Evolutionary conservation across 92 coral and sea anemone genomes (phyloP).

Genomic region (Micromussa lordhowensis): DNA sequence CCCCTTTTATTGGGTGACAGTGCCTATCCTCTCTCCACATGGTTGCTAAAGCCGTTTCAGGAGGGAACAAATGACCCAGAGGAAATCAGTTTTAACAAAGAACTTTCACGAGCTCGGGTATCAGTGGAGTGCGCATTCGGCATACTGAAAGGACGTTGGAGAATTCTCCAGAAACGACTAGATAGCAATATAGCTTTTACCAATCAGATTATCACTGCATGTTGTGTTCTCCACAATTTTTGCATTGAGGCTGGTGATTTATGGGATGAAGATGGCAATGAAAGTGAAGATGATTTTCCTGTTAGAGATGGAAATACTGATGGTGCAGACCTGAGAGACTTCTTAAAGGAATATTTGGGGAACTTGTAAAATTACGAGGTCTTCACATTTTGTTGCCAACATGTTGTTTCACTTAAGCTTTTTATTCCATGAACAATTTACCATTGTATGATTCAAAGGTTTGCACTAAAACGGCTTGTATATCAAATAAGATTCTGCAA

Average conservation of each 20-base stretch:
- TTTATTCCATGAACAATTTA: neutral
- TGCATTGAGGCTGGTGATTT: too few species aligned
- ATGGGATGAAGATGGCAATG: constrained; percentile 45
- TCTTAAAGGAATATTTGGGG: constrained; percentile 43
- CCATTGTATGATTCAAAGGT: neutral
- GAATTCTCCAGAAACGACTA: too few species aligned
- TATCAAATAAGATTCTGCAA: too few species aligned
- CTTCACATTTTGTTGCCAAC: neutral
- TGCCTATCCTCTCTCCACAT: constrained; percentile 62
- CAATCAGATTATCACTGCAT: constrained; percentile 41
- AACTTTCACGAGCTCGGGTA: constrained; percentile 63
- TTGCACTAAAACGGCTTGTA: too few species aligned
- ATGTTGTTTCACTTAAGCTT: neutral
- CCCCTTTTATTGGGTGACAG: constrained; percentile 61
- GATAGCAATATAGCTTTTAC: constrained; percentile 60
- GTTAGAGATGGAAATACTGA: constrained; percentile 28
- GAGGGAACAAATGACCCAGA: constrained; percentile 49
- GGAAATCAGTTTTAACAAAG: constrained; percentile 57
- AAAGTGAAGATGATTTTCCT: constrained; percentile 23
- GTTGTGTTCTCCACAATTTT: too few species aligned
- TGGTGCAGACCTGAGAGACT: constrained; percentile 41
- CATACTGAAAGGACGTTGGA: constrained; percentile 60
- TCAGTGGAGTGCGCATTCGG: constrained; percentile 67
- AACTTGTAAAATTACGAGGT: constrained; percentile 2
- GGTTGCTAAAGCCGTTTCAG: constrained; percentile 52